Evolutionary conservation across 2,888 invertebrate genomes (phyloP).

Genomic region (Monochamus alternatus): DNA sequence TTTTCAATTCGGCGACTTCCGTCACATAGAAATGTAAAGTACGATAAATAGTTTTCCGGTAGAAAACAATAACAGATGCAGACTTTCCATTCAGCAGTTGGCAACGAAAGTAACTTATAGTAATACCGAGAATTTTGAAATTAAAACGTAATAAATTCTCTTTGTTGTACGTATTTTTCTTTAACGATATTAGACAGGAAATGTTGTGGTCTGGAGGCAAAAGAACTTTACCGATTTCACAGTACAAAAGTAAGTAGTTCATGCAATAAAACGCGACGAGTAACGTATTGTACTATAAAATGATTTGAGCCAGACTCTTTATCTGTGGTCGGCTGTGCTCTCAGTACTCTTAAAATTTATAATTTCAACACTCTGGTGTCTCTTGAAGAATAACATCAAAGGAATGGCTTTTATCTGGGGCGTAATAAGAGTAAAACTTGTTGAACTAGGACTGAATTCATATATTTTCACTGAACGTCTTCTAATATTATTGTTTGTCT

Average conservation of each 20-base stretch:
- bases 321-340: slow-evolving; percentile 49
- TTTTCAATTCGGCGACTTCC: not conserved
- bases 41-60: not conserved
- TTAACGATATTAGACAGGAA: not conserved
- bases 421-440: slow-evolving; percentile 3
- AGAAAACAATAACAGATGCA: too few relatives aligned
- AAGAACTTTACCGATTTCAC: not conserved
- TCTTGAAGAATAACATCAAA: not conserved
- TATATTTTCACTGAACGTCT: not conserved
- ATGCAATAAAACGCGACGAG: not conserved
- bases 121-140: too few relatives aligned
- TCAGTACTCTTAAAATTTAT: slow-evolving; percentile 23
- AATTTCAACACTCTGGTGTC: slow-evolving; percentile 22
- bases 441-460: not conserved
- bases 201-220: not conserved
- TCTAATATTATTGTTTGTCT: too few relatives aligned
- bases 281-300: slow-evolving; percentile 37
- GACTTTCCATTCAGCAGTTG: too few relatives aligned
- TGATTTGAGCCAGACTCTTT: slow-evolving; percentile 46
- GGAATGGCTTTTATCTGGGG: not conserved
- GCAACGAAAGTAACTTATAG: too few relatives aligned
- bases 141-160: too few relatives aligned
- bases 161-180: not conserved
- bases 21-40: not conserved
- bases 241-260: not conserved